phyloP scores from a whole-genome alignment of 2,113 vertebrate species.

The Platysternon megacephalum region DNA sequence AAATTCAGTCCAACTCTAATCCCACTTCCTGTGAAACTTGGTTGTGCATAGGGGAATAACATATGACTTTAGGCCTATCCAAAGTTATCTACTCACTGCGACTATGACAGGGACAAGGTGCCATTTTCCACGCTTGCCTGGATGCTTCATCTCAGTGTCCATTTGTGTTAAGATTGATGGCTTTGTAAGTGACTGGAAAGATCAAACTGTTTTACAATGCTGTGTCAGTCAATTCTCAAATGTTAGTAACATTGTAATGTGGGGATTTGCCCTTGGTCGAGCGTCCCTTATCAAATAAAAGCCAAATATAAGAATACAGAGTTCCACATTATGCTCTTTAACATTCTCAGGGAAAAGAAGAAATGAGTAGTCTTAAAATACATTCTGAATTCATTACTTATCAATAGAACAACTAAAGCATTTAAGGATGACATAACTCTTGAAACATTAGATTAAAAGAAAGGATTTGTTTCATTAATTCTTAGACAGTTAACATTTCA shows the following conservation, averaged over 20 bases:
- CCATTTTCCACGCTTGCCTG: slow-evolving; percentile 65
- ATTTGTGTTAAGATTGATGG: slow-evolving; percentile 55
- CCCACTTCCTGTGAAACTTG: background rate
- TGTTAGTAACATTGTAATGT: background rate
- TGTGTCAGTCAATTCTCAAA: slow-evolving; percentile 48
- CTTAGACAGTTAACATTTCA: slow-evolving; percentile 72
- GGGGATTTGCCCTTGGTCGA: slow-evolving; percentile 18
- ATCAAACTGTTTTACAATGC: slow-evolving; percentile 35
- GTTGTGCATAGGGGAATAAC: background rate
- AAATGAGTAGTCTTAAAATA: background rate
- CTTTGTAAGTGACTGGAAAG: slow-evolving; percentile 25
- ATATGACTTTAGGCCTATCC: background rate
- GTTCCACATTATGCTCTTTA: background rate
- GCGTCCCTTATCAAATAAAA: background rate
- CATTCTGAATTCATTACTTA: background rate
- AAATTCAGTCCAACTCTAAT: background rate
- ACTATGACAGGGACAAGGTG: slow-evolving; percentile 33
- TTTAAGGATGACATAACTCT: slow-evolving; percentile 39
- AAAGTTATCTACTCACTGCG: background rate
- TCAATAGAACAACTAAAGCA: slow-evolving; percentile 16
- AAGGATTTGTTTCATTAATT: slow-evolving; percentile 71
- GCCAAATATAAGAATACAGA: background rate
- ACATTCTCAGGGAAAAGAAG: background rate
- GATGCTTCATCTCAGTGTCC: slow-evolving; percentile 30
- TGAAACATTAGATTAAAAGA: slow-evolving; percentile 43